Conservation (phyloP, 2,888 invertebrate species). For the Ornithoptera alexandrae region DNA sequence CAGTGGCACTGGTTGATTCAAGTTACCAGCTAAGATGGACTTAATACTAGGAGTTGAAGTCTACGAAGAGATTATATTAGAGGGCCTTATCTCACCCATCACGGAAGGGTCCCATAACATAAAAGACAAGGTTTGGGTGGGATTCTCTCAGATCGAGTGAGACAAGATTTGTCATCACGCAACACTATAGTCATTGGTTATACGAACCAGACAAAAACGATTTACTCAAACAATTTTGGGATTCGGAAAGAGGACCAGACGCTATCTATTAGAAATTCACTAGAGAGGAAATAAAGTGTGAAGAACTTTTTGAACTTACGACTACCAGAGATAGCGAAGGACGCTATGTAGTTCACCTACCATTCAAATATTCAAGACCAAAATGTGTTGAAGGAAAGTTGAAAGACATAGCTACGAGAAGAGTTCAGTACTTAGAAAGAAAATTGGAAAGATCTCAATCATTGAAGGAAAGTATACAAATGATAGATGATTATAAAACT, state of each 20-base stretch:
- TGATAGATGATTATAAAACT: not conserved
- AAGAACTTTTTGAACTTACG: constrained; percentile 30
- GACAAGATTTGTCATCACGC: not conserved
- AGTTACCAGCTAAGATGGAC: not conserved
- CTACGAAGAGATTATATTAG: not conserved
- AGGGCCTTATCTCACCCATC: not conserved
- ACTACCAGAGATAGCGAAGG: constrained; percentile 32
- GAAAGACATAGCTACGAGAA: constrained; percentile 31
- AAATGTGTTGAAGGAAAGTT: constrained; percentile 31
- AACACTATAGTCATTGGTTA: too few species aligned
- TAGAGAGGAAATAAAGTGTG: constrained; percentile 22
- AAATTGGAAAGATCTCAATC: constrained; percentile 28
- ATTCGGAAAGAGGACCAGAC: constrained; percentile 30
- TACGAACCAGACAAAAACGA: constrained; percentile 26
- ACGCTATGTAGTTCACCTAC: constrained; percentile 17
- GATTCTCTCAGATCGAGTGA: not conserved
- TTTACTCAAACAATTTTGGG: constrained; percentile 32
- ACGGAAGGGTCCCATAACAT: not conserved
- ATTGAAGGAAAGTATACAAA: constrained; percentile 10
- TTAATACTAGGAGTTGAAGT: not conserved
- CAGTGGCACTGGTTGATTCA: not conserved
- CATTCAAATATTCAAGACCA: constrained; percentile 16
- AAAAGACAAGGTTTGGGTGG: not conserved
- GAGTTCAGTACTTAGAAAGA: constrained; percentile 32
- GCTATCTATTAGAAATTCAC: constrained; percentile 16